phyloP scores from a whole-genome alignment of 2,113 vertebrate species.

The Rana temporaria region DNA sequence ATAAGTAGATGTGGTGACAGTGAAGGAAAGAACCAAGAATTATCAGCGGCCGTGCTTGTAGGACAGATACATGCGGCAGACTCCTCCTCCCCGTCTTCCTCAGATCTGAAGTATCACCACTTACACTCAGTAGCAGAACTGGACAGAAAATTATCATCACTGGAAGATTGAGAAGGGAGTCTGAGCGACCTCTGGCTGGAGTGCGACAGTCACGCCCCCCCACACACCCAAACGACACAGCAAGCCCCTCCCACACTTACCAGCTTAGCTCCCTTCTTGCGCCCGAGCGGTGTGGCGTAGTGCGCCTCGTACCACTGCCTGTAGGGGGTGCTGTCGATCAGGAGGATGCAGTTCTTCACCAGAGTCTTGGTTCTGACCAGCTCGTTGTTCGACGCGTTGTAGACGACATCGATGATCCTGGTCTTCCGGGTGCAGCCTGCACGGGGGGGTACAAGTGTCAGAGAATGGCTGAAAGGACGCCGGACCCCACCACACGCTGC shows the following conservation, averaged over 20 bases:
- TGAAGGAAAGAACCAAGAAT: too few species aligned
- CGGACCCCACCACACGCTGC: too few species aligned
- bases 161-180: slow-evolving; percentile 71
- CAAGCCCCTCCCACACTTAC: slow-evolving; percentile 67
- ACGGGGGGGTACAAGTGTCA: background rate
- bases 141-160: slow-evolving; percentile 84
- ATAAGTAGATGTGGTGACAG: too few species aligned
- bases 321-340: slow-evolving; percentile 92
- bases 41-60: too few species aligned
- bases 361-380: slow-evolving; percentile 97
- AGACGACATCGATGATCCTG: slow-evolving; percentile 97
- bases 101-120: slow-evolving; percentile 79
- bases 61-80: too few species aligned
- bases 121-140: slow-evolving; percentile 93
- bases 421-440: slow-evolving; percentile 97
- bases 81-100: slow-evolving; percentile 76
- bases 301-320: slow-evolving; percentile 98
- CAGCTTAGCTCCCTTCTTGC: slow-evolving; percentile 98
- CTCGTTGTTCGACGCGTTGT: slow-evolving; percentile 98
- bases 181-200: too few species aligned
- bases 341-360: slow-evolving; percentile 97
- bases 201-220: too few species aligned
- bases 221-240: background rate
- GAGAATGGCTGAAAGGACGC: too few species aligned
- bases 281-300: slow-evolving; percentile 91